A percentile compares a stretch with the other conserved stretches of the same genome.
These are phyloP conservation scores for Cotesia chilonis DNA, from an alignment of 1,140 invertebrate genomes.

Conservation along the genomic window DNA sequence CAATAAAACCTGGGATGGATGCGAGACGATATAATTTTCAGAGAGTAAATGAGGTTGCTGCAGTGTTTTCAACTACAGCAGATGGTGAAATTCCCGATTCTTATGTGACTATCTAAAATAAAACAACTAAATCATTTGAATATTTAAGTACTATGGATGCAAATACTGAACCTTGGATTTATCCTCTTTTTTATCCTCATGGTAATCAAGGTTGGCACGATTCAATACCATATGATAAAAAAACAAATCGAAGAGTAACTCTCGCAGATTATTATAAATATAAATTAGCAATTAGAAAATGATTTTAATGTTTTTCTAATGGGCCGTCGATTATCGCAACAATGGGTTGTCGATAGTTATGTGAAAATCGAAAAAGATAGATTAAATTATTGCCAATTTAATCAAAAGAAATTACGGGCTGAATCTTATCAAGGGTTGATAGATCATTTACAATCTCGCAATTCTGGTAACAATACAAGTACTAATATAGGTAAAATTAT, in stretches of 20 bases:
- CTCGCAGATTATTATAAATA: slow-evolving; percentile 20
- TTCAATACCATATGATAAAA: slow-evolving; percentile 1
- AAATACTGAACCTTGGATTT: slow-evolving; percentile 1
- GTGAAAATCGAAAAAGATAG: slow-evolving; percentile 33
- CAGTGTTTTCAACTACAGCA: slow-evolving; percentile 29
- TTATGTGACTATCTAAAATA: slow-evolving; percentile 26
- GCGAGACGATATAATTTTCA: slow-evolving; percentile 23
- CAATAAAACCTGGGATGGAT: slow-evolving; percentile 22
- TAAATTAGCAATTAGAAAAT: slow-evolving; percentile 19
- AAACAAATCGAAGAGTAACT: slow-evolving; percentile 14
- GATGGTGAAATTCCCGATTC: slow-evolving; percentile 33
- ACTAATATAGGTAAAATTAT: slow-evolving; percentile 38
- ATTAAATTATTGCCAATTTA: slow-evolving; percentile 6
- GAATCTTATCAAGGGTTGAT: slow-evolving; percentile 12
- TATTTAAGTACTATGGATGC: slow-evolving; percentile 13
- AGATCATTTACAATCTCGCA: neutral
- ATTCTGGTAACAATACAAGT: neutral
- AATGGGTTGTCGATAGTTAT: slow-evolving; percentile 30
- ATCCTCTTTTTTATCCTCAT: slow-evolving; percentile 31
- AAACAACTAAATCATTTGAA: slow-evolving; percentile 17
- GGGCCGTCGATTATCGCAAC: slow-evolving; percentile 16
- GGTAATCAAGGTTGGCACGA: slow-evolving; percentile 29
- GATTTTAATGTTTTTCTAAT: slow-evolving; percentile 25
- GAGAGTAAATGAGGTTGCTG: slow-evolving; percentile 26
- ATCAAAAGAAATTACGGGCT: slow-evolving; percentile 21